Evolutionary conservation across 2,888 invertebrate genomes (phyloP).

Genomic region (Cephus spinipes): DNA sequence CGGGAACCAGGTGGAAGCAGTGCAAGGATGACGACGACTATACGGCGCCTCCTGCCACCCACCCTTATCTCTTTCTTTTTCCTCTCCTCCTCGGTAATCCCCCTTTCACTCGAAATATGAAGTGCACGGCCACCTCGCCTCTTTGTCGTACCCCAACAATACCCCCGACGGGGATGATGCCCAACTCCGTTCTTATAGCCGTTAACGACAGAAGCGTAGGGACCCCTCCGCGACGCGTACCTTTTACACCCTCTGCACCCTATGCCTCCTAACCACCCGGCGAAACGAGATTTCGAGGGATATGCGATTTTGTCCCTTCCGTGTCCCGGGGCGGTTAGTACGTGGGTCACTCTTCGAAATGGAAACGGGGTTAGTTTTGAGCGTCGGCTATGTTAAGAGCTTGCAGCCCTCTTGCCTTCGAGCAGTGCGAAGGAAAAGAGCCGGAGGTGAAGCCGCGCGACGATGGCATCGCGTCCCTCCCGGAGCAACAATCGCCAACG

Average conservation of each 20-base stretch:
- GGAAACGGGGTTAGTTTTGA: not conserved
- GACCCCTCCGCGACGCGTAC: not conserved
- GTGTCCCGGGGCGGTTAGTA: not conserved
- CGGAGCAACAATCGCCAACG: not conserved
- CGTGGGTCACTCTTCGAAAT: not conserved
- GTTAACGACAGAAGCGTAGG: not conserved
- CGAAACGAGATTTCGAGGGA: not conserved
- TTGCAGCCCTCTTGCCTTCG: not conserved
- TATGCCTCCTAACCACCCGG: not conserved
- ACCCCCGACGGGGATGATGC: slow-evolving; percentile 18
- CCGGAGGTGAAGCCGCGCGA: not conserved
- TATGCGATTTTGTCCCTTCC: not conserved
- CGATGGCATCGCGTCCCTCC: not conserved
- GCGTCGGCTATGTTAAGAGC: not conserved
- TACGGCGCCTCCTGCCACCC: slow-evolving; percentile 22
- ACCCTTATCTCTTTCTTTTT: slow-evolving; percentile 15
- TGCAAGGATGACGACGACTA: not conserved
- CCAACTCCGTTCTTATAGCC: not conserved
- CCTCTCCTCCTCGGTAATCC: slow-evolving; percentile 19
- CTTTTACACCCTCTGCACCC: not conserved
- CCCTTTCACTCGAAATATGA: slow-evolving; percentile 37
- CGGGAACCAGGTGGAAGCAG: not conserved
- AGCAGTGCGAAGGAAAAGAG: not conserved
- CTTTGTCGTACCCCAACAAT: slow-evolving; percentile 49
- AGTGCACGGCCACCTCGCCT: slow-evolving; percentile 39